Evolutionary conservation across 1,140 invertebrate species (phyloP).

Genomic region (Zophobas morio): DNA sequence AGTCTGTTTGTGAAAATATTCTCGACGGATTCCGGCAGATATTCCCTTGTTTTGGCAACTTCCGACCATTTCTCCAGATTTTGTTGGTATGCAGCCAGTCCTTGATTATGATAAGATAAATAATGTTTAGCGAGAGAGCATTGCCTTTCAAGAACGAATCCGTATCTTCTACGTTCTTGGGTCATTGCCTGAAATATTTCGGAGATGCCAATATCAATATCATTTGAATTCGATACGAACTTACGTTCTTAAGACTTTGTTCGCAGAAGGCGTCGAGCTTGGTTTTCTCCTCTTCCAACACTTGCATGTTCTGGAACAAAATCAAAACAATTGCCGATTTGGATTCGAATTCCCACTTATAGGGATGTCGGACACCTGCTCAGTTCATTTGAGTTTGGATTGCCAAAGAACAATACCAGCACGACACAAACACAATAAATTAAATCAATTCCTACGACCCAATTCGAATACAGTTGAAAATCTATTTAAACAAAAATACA

Average conservation of each 20-base stretch:
- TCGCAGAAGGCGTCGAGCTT: conserved; percentile 92
- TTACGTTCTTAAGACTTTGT: conserved; percentile 92
- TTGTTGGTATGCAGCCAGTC: conserved; percentile 81
- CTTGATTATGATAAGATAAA: conserved; percentile 87
- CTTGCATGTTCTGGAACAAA: conserved; percentile 85
- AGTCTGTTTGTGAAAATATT: conserved; percentile 84
- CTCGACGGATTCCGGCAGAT: conserved; percentile 84
- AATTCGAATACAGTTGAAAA: too few species aligned
- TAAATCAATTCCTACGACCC: too few species aligned
- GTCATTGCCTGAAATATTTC: conserved; percentile 84
- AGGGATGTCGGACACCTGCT: not conserved
- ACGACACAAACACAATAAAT: too few species aligned
- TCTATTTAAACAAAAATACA: too few species aligned
- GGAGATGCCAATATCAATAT: conserved; percentile 17
- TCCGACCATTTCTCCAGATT: conserved; percentile 92
- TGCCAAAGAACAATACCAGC: too few species aligned
- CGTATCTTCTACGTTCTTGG: conserved; percentile 92
- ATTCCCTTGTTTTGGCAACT: conserved; percentile 87
- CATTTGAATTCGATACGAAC: conserved; percentile 63
- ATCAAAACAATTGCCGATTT: conserved; percentile 26
- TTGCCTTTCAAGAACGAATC: conserved; percentile 92
- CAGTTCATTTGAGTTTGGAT: too few species aligned
- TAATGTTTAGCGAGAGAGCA: conserved; percentile 94
- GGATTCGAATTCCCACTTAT: not conserved
- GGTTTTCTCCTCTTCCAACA: conserved; percentile 90